These are phyloP conservation scores for Corvus cornix DNA, from an alignment of 2,113 vertebrate species.

Conservation along the genomic window DNA sequence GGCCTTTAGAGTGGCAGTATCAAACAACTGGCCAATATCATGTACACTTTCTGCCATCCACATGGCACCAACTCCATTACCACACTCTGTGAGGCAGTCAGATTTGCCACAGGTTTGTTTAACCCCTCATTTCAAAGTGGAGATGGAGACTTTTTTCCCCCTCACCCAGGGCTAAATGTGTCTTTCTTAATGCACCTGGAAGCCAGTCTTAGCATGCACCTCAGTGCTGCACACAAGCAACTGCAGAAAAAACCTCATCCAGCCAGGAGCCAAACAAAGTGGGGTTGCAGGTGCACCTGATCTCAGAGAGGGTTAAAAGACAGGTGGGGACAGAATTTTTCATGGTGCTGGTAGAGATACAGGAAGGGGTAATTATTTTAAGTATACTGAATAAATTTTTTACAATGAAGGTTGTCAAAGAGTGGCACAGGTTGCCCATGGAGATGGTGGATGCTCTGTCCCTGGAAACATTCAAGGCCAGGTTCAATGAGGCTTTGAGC, in stretches of 20 bases:
- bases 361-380: neutral
- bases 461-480: neutral
- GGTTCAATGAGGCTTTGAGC: neutral
- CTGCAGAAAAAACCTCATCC: neutral
- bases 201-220: neutral
- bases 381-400: neutral
- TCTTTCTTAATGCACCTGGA: neutral
- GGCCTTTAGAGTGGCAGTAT: slow-evolving; percentile 52
- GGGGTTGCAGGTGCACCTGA: neutral
- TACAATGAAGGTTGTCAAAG: accelerated
- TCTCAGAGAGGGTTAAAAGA: neutral
- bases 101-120: slow-evolving; percentile 29
- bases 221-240: neutral
- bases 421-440: neutral
- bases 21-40: slow-evolving; percentile 45
- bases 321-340: neutral
- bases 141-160: neutral
- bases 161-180: neutral
- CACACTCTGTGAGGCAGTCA: slow-evolving; percentile 43
- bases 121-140: slow-evolving; percentile 21
- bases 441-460: neutral
- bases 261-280: neutral
- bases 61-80: slow-evolving; percentile 33
- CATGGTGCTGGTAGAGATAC: accelerated
- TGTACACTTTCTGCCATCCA: slow-evolving; percentile 22